Evolutionary conservation across 2,888 invertebrate genomes (phyloP).

Genomic region (Rhynchonema sp.): DNA sequence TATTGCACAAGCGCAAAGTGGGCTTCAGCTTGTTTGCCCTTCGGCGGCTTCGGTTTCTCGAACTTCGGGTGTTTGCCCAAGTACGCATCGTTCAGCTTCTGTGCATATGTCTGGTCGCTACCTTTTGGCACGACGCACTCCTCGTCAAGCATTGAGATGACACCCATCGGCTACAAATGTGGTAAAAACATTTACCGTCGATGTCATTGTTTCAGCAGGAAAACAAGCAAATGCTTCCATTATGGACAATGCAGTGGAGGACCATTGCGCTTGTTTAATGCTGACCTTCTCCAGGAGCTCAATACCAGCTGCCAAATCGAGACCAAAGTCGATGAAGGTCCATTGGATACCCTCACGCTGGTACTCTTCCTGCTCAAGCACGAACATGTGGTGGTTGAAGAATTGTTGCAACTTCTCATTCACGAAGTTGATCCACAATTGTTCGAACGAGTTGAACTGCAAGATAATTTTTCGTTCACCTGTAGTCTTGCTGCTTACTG

Average conservation of each 20-base stretch:
- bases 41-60: slow-evolving; percentile 57
- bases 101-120: slow-evolving; percentile 88
- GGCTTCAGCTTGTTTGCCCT: slow-evolving; percentile 51
- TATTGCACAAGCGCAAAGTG: slow-evolving; percentile 97
- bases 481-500: background rate
- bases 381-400: slow-evolving; percentile 93
- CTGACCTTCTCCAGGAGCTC: slow-evolving; percentile 70
- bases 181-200: no score
- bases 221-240: no score
- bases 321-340: slow-evolving; percentile 91
- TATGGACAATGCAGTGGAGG: background rate
- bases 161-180: slow-evolving; percentile 98
- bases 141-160: slow-evolving; percentile 99
- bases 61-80: slow-evolving; percentile 91
- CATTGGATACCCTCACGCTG: slow-evolving; percentile 79
- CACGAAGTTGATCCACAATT: slow-evolving; percentile 90
- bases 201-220: no score
- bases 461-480: slow-evolving; percentile 4
- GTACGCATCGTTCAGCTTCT: slow-evolving; percentile 97
- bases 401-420: slow-evolving; percentile 85
- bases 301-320: slow-evolving; percentile 87
- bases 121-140: slow-evolving; percentile 99
- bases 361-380: slow-evolving; percentile 85
- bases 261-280: background rate
- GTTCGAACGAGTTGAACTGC: slow-evolving; percentile 89